phyloP scores from a whole-genome alignment of 1,140 invertebrate species.

The Aphis craccivora region DNA sequence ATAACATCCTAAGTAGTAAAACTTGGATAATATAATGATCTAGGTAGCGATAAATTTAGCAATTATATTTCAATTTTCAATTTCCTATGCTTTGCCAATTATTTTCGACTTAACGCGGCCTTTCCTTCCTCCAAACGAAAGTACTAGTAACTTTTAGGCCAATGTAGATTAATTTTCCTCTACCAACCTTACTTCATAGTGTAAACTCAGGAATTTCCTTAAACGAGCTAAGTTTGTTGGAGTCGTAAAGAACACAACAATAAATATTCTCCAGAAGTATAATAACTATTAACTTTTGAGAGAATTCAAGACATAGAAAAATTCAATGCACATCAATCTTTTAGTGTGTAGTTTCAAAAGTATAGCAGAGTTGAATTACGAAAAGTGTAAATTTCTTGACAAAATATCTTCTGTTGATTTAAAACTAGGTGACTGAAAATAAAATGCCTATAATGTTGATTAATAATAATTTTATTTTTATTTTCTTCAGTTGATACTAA shows the following conservation, averaged over 20 bases:
- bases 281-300: background rate
- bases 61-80: constrained; percentile 51
- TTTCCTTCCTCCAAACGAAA: constrained; percentile 22
- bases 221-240: constrained; percentile 42
- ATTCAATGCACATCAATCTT: background rate
- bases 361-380: background rate
- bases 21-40: constrained; percentile 13
- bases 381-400: background rate
- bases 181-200: background rate
- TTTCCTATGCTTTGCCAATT: constrained; percentile 16
- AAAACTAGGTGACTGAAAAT: background rate
- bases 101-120: constrained; percentile 28
- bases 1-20: background rate
- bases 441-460: background rate
- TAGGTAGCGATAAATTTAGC: constrained; percentile 29
- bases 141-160: constrained; percentile 32
- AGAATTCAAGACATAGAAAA: background rate
- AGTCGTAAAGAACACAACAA: background rate
- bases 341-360: background rate
- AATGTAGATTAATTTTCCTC: constrained; percentile 22
- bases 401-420: background rate
- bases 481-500: background rate
- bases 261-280: background rate
- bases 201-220: constrained; percentile 9
- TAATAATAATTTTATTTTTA: background rate